Base-by-base conservation (phyloP, 2,888 invertebrate species). In the Apamea epomidion region DNA sequence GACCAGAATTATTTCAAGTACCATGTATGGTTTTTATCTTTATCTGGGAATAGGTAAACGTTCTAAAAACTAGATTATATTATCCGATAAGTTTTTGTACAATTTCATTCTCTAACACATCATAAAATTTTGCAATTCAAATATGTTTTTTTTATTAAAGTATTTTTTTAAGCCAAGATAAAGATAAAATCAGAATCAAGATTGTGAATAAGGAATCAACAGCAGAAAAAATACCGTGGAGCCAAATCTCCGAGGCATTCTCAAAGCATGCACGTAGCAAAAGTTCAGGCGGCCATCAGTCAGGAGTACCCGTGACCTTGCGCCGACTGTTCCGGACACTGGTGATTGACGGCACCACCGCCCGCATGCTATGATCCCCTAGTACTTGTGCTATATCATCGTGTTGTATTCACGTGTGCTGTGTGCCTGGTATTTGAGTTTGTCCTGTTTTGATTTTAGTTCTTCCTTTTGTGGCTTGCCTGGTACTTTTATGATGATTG, bases 221-320 rank as follows among this genome's bases (percentile, higher is more conserved):
- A 51, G 62, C 4, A 37, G 14, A 45, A 71, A 74, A 64, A 67
- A 72, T 62, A 68, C 8, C 1, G 42, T 73, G 2, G 10, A 25
- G 21, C 2, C 0, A 37, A 76, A 73, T 48, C 25, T 45, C n/a
- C 0, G 29, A 69, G 45, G 68, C 25, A 42, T 84, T 82, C 51
- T 82, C 62, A 73, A 74, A 74, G 78, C 78, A 72, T 68, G 51
- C 60, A 69, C 62, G 84, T 77, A 76, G 60, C 65, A 70, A 87
- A 74, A 84, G 72, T 84, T 81, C 70, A 84, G 84, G 65, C 81
- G 75, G 58, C 62, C 81, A 87, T 87, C 77, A 84, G 87, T 81
- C 81, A 87, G 87, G 84, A 85, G 85, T 86, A 83, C 80, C 84
- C 84, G 75, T 84, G 86, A 84, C 85, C 85, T 87, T 86, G 84